phyloP scores from a whole-genome alignment of 2,888 invertebrate species.

The Didymodactylos carnosus region DNA sequence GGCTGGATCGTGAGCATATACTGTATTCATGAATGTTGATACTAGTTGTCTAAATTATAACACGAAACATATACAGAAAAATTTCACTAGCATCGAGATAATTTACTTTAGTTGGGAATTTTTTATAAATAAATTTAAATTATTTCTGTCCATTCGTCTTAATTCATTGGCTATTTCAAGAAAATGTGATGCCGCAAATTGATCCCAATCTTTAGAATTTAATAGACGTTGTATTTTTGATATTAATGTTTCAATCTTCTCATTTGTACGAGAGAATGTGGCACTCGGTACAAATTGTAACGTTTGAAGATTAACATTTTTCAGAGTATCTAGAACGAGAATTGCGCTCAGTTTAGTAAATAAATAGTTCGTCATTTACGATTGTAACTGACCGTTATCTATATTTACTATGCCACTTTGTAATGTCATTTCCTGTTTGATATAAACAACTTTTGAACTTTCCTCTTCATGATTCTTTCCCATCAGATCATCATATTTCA shows the following conservation, averaged over 20 bases:
- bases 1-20: background rate
- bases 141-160: background rate
- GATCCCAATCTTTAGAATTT: background rate
- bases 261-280: background rate
- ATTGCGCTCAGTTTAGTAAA: no score
- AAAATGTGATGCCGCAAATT: background rate
- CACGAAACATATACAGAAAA: background rate
- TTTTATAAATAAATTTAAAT: background rate
- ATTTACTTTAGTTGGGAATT: background rate
- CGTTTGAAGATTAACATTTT: background rate
- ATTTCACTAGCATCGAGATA: background rate
- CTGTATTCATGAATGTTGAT: background rate
- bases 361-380: background rate
- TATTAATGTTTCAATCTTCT: background rate
- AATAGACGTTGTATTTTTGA: background rate
- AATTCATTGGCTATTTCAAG: background rate
- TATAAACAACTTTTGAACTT: background rate
- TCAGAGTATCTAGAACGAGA: background rate
- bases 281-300: background rate
- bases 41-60: background rate
- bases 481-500: background rate
- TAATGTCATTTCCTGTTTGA: background rate
- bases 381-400: background rate
- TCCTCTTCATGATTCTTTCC: no score
- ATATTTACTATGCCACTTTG: background rate